Percentiles rank a stretch among this genome's conserved stretches.
Conservation (phyloP, 1,140 invertebrate species). For the Euborellia annulipes region DNA sequence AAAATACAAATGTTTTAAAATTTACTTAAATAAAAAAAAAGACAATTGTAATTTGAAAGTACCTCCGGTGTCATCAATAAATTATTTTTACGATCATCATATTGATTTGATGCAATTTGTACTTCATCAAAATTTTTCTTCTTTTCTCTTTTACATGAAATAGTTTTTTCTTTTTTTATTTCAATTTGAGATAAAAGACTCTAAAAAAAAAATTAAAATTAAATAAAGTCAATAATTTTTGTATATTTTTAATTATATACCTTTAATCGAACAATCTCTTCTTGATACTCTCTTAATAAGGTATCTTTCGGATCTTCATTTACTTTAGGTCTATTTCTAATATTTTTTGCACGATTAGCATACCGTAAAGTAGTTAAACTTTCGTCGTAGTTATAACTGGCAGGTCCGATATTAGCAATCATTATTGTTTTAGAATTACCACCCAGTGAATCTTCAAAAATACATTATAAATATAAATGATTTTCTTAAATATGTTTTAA, state of each 20-base stretch:
- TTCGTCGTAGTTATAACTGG: slow-evolving; percentile 90
- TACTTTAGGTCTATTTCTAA: slow-evolving; percentile 88
- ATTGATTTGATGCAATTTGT: too few species aligned
- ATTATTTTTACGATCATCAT: too few species aligned
- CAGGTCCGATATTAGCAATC: slow-evolving; percentile 94
- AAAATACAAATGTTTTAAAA: too few species aligned
- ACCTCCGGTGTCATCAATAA: too few species aligned
- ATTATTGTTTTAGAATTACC: slow-evolving; percentile 94
- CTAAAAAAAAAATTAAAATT: too few species aligned
- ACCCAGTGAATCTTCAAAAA: slow-evolving; percentile 62
- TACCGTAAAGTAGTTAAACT: slow-evolving; percentile 84
- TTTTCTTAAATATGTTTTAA: slow-evolving; percentile 1
- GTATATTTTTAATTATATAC: too few species aligned
- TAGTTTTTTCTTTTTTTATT: slow-evolving; percentile 8
- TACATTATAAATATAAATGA: slow-evolving; percentile 1
- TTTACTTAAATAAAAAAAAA: not conserved
- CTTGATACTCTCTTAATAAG: slow-evolving; percentile 71
- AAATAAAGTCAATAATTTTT: not conserved
- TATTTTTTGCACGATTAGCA: slow-evolving; percentile 85
- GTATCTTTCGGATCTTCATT: slow-evolving; percentile 94
- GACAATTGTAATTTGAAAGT: too few species aligned
- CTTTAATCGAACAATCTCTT: slow-evolving; percentile 58
- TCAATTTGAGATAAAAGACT: slow-evolving; percentile 2
- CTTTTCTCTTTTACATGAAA: not conserved
- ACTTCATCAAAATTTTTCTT: too few species aligned